Evolutionary conservation across 2,888 invertebrate species (phyloP).

Genomic region (Anticlea derivata): DNA sequence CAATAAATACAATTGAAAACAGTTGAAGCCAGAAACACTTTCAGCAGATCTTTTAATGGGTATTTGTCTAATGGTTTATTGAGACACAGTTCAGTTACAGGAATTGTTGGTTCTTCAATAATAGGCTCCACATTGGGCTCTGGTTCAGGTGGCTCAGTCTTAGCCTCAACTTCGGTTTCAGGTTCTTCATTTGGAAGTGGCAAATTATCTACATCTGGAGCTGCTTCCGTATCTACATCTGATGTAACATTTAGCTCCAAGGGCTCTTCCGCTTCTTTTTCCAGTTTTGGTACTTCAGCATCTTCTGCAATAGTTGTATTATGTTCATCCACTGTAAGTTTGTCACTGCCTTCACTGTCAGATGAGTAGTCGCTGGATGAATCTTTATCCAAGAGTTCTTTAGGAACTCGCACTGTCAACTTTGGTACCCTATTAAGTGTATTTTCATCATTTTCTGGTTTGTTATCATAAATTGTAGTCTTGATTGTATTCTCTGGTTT

Average conservation of each 20-base stretch:
- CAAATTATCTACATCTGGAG: slow-evolving; percentile 37
- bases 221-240: slow-evolving; percentile 40
- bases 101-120: slow-evolving; percentile 82
- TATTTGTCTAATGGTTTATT: slow-evolving; percentile 90
- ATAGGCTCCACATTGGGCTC: slow-evolving; percentile 55
- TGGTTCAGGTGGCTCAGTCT: slow-evolving; percentile 58
- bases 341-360: slow-evolving; percentile 85
- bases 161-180: slow-evolving; percentile 57
- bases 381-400: slow-evolving; percentile 82
- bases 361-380: slow-evolving; percentile 81
- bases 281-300: slow-evolving; percentile 35
- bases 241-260: slow-evolving; percentile 34
- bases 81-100: slow-evolving; percentile 87
- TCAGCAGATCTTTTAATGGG: slow-evolving; percentile 87
- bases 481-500: slow-evolving; percentile 69
- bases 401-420: slow-evolving; percentile 87
- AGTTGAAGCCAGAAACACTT: slow-evolving; percentile 88
- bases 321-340: slow-evolving; percentile 83
- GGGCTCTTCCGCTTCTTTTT: slow-evolving; percentile 28
- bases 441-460: slow-evolving; percentile 65
- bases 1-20: slow-evolving; percentile 91
- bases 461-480: slow-evolving; percentile 78
- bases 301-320: slow-evolving; percentile 49
- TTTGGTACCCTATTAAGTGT: slow-evolving; percentile 86
- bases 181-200: slow-evolving; percentile 29